Evolutionary conservation across 1,140 invertebrate genomes (phyloP), one percentile per base, ranked within the genome.

Genomic region (Amyelois transitella): DNA sequence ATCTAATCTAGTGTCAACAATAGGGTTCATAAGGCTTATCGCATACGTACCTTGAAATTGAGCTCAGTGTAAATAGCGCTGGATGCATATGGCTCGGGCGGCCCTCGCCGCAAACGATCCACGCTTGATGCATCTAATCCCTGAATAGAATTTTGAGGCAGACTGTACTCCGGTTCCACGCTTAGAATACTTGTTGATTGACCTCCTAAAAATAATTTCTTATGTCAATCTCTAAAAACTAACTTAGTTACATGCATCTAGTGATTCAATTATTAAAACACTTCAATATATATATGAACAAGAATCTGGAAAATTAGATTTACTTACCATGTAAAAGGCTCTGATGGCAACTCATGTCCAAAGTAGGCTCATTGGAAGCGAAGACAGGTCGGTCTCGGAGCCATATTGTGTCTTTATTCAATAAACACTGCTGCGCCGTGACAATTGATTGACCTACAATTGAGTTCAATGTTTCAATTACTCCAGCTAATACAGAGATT

Each of bases 21-120:
- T 57, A 44, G 56, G 58, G 55, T 78, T 81, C 73, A 74, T 70
- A 68, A 63, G 43, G 62, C 66, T 81, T 81, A 80, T 83, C 77
- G 58, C 45, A 21, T 17, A 54, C 61, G 52, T 78, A 85, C 81
- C 81, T 85, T 81, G 69, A 81, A 85, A 68, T 82, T 82, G 65
- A 88, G 82, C 76, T 88, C 84, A 55, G 84, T 88, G 78, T 88
- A 88, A 83, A 88, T 88, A 72, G 84, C 84, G 54, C 69, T 88
- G 44, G 84, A 88, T 12, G 85, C 85, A 64, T 88, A 88, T 24
- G 85, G 85, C 66, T 88, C 85, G 51, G 80, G 82, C 52, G 81
- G 82, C 45, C 72, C 73, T 24, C 83, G 72, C 24, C 81, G 72
- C 51, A 88, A 69, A 72, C 85, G 74, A 55, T 88, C 85, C 14